Conservation (phyloP, 2,888 invertebrate species). For the Dasysyrphus tricinctus region DNA sequence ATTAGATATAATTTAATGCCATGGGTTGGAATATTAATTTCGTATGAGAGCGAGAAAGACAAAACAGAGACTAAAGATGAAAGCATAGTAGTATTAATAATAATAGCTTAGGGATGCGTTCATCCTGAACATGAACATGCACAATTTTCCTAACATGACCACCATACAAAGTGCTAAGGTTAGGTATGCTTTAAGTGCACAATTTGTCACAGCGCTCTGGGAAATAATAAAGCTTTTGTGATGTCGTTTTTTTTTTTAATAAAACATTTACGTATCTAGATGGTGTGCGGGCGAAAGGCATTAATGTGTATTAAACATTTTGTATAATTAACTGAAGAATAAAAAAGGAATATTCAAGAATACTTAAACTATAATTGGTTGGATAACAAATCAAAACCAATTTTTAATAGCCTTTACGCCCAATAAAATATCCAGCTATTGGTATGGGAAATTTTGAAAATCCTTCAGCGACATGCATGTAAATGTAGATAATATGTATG, state of each 20-base stretch:
- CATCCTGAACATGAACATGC: slow-evolving; percentile 22
- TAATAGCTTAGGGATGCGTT: slow-evolving; percentile 18
- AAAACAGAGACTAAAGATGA: slow-evolving; percentile 1
- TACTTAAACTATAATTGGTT: no score
- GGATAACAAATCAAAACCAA: no score
- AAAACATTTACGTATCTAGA: neutral
- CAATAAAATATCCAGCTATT: no score
- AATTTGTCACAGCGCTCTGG: neutral
- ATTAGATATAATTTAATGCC: slow-evolving; percentile 19
- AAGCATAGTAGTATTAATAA: neutral
- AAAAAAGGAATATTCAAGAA: no score
- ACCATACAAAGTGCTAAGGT: neutral
- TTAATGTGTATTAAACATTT: neutral
- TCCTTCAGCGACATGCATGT: no score
- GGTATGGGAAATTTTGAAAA: no score
- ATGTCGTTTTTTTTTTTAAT: neutral
- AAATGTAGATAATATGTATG: no score
- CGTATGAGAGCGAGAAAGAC: neutral
- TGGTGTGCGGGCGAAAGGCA: neutral
- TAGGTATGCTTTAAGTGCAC: neutral
- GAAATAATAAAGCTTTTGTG: slow-evolving; percentile 8
- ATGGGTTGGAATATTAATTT: slow-evolving; percentile 33
- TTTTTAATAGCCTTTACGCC: no score
- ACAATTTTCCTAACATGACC: neutral
- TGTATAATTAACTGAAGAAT: neutral